These are phyloP conservation scores for Drosophila tsacasi DNA, from an alignment of 1,140 invertebrate genomes.

Conservation along the genomic window DNA sequence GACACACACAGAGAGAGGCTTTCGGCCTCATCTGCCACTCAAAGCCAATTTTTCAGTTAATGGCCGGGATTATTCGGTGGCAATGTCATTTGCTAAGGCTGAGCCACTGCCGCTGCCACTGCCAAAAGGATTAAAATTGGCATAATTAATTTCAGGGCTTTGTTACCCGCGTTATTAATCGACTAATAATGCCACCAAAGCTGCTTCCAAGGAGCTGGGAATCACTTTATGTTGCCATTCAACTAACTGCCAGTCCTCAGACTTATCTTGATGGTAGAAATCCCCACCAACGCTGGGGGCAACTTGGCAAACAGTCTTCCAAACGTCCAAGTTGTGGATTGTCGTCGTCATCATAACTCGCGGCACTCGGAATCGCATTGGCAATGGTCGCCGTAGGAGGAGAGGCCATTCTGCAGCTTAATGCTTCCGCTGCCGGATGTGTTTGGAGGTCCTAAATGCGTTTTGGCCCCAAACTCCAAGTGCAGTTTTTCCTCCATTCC, in stretches of 20 bases:
- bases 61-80: slow-evolving; percentile 59
- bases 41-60: slow-evolving; percentile 57
- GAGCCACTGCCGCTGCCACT: slow-evolving; percentile 35
- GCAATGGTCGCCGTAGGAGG: slow-evolving; percentile 13
- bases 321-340: slow-evolving; percentile 5
- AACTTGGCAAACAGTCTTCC: slow-evolving; percentile 16
- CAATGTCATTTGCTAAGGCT: slow-evolving; percentile 64
- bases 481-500: slow-evolving; percentile 11
- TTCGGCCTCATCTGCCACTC: slow-evolving; percentile 33
- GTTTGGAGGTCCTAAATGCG: slow-evolving; percentile 71
- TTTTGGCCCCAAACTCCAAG: slow-evolving; percentile 51
- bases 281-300: slow-evolving; percentile 4
- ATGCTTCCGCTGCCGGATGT: slow-evolving; percentile 72
- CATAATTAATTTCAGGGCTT: slow-evolving; percentile 69
- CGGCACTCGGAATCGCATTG: slow-evolving; percentile 22
- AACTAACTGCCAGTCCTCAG: background rate
- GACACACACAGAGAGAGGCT: background rate
- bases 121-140: slow-evolving; percentile 72
- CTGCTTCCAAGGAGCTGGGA: background rate
- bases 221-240: slow-evolving; percentile 12
- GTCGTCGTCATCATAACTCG: slow-evolving; percentile 35
- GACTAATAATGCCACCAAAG: slow-evolving; percentile 34
- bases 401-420: slow-evolving; percentile 44
- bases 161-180: slow-evolving; percentile 60
- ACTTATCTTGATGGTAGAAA: slow-evolving; percentile 25